Percentiles rank a stretch among this genome's conserved stretches.
phyloP scores from a whole-genome alignment of 1,140 invertebrate genomes.

The Bombus turneri region DNA sequence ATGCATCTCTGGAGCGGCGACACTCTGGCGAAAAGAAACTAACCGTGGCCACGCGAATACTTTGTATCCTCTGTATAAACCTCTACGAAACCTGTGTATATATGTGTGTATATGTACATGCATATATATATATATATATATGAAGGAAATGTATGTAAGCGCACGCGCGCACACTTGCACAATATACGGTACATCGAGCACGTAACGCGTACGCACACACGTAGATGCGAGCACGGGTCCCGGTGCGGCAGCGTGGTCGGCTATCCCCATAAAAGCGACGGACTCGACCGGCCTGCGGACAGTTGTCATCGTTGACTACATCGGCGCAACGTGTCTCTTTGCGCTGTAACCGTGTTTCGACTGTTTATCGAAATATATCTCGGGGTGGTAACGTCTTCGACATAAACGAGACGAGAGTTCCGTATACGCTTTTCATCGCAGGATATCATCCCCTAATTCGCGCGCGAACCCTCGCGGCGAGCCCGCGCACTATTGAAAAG shows the following conservation, averaged over 20 bases:
- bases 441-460: background rate
- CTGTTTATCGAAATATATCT: background rate
- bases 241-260: slow-evolving; percentile 57
- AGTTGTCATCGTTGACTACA: slow-evolving; percentile 72
- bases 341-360: slow-evolving; percentile 6
- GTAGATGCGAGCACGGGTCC: slow-evolving; percentile 17
- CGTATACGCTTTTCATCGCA: background rate
- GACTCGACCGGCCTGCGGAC: slow-evolving; percentile 70
- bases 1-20: background rate
- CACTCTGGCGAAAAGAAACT: background rate
- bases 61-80: background rate
- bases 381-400: background rate
- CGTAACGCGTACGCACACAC: slow-evolving; percentile 5
- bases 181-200: background rate
- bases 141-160: background rate
- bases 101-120: accelerated
- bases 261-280: slow-evolving; percentile 73
- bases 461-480: background rate
- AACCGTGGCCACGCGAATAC: background rate
- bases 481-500: background rate
- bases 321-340: slow-evolving; percentile 45
- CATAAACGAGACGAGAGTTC: background rate
- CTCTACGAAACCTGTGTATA: background rate
- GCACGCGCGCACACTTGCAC: no score
- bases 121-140: background rate